Base-by-base conservation (phyloP, 1,140 invertebrate genomes). In the Leptinotarsa defecta region DNA sequence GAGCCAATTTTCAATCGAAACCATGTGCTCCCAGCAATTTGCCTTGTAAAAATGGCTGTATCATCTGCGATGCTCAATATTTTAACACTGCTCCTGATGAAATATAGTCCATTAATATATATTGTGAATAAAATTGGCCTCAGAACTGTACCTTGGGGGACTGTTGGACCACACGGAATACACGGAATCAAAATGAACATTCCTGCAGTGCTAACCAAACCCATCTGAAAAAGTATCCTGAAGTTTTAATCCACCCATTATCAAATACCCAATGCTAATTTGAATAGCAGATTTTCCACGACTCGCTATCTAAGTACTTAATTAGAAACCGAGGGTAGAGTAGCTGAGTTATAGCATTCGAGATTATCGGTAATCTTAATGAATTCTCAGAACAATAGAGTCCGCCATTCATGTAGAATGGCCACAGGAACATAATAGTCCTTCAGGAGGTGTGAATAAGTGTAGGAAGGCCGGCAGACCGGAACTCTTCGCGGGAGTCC, bases 251-350 rank as follows among this genome's bases (percentile, higher is more conserved):
- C 64, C 64, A 20, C 27, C 27, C 27, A 20, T 65, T 65, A 65
- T 65, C 64, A 65, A 22, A 65, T 65, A 65, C 27, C 27, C 20
- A 65, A 4, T 0, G 27, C 64, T 22, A 17, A 65, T 65, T 65
- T 65, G 64, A 65, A 65, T 65, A 65, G n/a, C 64, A 65, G 64
- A 65, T 65, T 65, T 65, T 65, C 64, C 64, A 20, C 64, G 15
- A 24, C 64, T 34, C 64, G 64, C 64, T 65, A 65, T 65, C 64
- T 65, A 65, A 65, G 64, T 65, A 65, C 64, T 65, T 65, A 22
- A 65, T 65, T 65, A 65, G 64, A 65, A 65, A 15, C 20, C 64
- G 11, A 65, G 64, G 64, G 64, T 22, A 62, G 64, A 34, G 17
- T 65, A 22, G 64, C 64, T 65, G 64, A 65, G 64, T 65, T 65